Percentiles rank a stretch among this genome's conserved stretches.
Conservation (phyloP, 2,888 invertebrate genomes). For the Nemotelus nigrinus region DNA sequence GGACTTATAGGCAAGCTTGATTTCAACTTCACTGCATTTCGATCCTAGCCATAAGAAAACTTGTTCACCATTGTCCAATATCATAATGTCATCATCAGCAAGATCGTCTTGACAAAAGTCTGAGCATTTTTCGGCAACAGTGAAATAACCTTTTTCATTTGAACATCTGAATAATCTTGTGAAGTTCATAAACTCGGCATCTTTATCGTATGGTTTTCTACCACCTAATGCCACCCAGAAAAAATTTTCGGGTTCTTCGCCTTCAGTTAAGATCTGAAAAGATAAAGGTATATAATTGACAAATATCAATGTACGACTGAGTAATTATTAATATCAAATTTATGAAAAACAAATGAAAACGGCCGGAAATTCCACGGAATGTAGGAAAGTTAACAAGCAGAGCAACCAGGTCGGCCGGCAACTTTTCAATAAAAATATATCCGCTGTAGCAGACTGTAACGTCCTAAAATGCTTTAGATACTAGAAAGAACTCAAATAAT, state of each 20-base stretch:
- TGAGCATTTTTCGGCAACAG: slow-evolving; percentile 95
- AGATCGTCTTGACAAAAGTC: slow-evolving; percentile 85
- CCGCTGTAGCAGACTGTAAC: too few relatives aligned
- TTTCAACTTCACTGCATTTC: slow-evolving; percentile 97
- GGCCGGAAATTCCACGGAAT: too few relatives aligned
- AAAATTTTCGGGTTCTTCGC: slow-evolving; percentile 97
- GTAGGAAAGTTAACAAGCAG: too few relatives aligned
- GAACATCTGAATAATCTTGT: slow-evolving; percentile 97
- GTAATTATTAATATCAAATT: neutral
- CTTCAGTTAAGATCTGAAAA: slow-evolving; percentile 82
- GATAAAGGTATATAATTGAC: slow-evolving; percentile 1
- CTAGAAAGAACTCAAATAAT: too few relatives aligned
- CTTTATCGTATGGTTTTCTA: slow-evolving; percentile 86
- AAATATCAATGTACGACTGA: neutral
- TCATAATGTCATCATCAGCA: slow-evolving; percentile 99
- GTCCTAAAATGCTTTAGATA: too few relatives aligned
- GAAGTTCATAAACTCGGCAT: slow-evolving; percentile 91
- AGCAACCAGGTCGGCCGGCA: too few relatives aligned
- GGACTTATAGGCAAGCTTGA: slow-evolving; percentile 97
- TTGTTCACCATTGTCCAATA: slow-evolving; percentile 96
- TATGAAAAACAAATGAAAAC: too few relatives aligned
- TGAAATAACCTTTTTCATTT: slow-evolving; percentile 99
- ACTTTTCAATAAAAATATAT: too few relatives aligned
- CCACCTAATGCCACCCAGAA: slow-evolving; percentile 98
- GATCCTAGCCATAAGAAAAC: slow-evolving; percentile 98